Evolutionary conservation across 2,888 invertebrate genomes (phyloP), one percentile per base, ranked within the genome.

Genomic region (Pteria penguin): DNA sequence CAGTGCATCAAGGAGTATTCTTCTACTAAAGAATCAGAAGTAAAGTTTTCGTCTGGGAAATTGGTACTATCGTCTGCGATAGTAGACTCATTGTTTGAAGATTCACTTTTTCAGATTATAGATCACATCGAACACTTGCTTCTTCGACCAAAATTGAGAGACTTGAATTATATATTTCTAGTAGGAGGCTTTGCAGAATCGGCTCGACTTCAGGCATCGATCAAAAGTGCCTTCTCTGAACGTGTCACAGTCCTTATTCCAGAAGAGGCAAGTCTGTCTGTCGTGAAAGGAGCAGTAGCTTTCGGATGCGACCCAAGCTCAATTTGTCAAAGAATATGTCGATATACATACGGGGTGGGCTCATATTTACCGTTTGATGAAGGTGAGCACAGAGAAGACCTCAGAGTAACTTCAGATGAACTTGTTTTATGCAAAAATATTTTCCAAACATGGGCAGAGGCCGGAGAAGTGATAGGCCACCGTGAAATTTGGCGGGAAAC

Each of bases 171-270:
- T 61, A 87, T 89, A 31, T 89, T 89, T 74, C 80, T 89, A 5
- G 89, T 89, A 5, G 89, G 89, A 11, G 89, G 89, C 0, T 89
- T 89, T 68, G 88, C 88, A 0, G 89, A 89, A 69, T 89, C 87
- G 0, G 80, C 79, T 4, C 83, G 87, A 22, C 81, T 89, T 36
- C 89, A 89, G 75, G 75, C 76, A 2, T 82, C 88, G 0, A 77
- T 89, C 26, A 85, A 87, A 61, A 81, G 82, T 4, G 80, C 84
- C n/a, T 89, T 89, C 68, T 82, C 87, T 8, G 85, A 87, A n/a
- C 76, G 79, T 1, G 84, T 88, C 18, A 88, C 85, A 60, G 86
- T 89, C 31, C 80, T 89, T 29, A 84, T 89, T 11, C 89, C 89
- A 26, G 88, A 88, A 72, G 89, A 89, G 79, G 88, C 89, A 4